Conservation (phyloP, 2,888 invertebrate species). For the Lepas anatifera region DNA sequence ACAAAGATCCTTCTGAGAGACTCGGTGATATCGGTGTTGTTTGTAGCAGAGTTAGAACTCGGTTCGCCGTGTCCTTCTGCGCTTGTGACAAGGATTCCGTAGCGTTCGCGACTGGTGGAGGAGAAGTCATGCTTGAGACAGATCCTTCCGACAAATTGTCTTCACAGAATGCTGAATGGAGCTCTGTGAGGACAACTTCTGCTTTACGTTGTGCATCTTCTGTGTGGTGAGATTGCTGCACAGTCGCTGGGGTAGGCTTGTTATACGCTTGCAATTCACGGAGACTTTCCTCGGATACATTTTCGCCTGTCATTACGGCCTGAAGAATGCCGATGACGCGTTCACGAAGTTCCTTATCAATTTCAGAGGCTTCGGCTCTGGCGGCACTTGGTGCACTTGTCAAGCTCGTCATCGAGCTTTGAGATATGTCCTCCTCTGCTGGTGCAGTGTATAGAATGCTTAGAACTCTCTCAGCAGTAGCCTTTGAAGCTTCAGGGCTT, state of each 20-base stretch:
- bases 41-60: background rate
- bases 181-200: background rate
- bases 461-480: background rate
- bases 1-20: background rate
- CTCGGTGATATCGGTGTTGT: background rate
- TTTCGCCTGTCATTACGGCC: background rate
- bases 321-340: background rate
- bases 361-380: background rate
- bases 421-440: background rate
- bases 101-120: background rate
- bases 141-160: background rate
- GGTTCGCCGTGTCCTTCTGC: background rate
- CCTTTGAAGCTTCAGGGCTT: background rate
- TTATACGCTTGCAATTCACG: background rate
- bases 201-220: background rate
- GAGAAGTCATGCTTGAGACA: background rate
- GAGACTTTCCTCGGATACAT: background rate
- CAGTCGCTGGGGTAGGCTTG: background rate
- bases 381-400: background rate
- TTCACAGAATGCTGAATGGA: background rate
- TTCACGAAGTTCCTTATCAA: background rate
- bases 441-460: background rate
- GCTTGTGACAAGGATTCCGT: too few species aligned
- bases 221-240: background rate
- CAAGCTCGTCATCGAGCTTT: background rate